Conservation (phyloP, 2,113 vertebrate species). For the Bettongia penicillata region DNA sequence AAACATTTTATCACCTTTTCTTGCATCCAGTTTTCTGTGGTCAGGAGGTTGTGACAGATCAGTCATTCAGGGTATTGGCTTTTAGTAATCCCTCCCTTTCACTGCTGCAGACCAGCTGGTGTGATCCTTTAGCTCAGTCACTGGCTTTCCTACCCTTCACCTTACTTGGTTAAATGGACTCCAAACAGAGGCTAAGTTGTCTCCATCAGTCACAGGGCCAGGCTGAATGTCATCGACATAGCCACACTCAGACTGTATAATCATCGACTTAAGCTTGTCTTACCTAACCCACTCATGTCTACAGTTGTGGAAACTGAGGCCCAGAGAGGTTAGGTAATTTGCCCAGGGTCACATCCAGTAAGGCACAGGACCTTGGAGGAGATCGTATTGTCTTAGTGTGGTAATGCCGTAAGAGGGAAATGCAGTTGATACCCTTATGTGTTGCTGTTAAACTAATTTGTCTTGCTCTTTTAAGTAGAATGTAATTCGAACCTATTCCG, state of each 20-base stretch:
- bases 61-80: background rate
- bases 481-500: conserved; percentile 76
- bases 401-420: background rate
- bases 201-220: background rate
- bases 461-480: conserved; percentile 76
- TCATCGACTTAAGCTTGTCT: background rate
- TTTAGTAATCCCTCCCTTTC: background rate
- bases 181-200: background rate
- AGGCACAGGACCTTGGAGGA: background rate
- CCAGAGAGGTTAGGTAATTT: background rate
- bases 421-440: background rate
- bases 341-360: background rate
- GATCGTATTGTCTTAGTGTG: no score
- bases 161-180: background rate
- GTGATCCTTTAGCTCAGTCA: background rate
- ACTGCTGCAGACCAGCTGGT: background rate
- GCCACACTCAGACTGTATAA: background rate
- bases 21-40: background rate
- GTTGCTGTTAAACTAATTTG: background rate
- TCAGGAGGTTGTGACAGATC: no score
- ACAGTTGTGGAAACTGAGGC: background rate
- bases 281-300: background rate
- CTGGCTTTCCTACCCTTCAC: background rate
- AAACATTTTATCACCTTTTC: no score
- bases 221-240: background rate